A percentile compares a stretch with the other conserved stretches of the same genome.
Conservation (phyloP, 2,888 invertebrate species). For the Nomada ruficornis region DNA sequence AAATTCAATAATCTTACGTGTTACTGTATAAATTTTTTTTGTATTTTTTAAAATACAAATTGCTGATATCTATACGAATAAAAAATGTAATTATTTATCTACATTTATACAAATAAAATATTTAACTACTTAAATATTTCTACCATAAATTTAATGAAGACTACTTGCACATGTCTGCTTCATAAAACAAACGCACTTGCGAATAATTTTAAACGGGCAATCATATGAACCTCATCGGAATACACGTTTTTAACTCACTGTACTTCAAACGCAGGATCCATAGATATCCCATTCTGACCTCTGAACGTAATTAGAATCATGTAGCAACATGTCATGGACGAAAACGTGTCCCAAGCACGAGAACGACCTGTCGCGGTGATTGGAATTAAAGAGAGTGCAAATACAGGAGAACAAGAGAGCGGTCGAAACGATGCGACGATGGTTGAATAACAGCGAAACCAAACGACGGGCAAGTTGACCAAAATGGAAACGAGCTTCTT, state of each 20-base stretch:
- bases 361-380: constrained; percentile 29
- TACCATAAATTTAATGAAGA: no score
- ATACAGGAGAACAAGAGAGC: constrained; percentile 1
- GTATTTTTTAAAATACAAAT: no score
- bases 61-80: no score
- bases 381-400: constrained; percentile 31
- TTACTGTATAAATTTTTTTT: no score
- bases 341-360: background rate
- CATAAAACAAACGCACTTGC: no score
- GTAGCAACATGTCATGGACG: background rate
- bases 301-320: background rate
- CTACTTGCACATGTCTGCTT: no score
- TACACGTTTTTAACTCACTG: background rate
- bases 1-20: no score
- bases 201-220: no score
- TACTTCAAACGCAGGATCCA: background rate
- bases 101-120: no score
- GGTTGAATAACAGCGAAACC: constrained; percentile 40
- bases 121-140: no score
- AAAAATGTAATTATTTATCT: no score
- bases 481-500: constrained; percentile 63
- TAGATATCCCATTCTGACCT: background rate
- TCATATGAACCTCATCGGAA: no score
- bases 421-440: constrained; percentile 1
- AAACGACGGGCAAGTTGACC: constrained; percentile 40